A percentile compares a stretch with the other conserved stretches of the same genome.
Conservation (phyloP, 1,140 invertebrate genomes). For the Drosophila pruinosa region DNA sequence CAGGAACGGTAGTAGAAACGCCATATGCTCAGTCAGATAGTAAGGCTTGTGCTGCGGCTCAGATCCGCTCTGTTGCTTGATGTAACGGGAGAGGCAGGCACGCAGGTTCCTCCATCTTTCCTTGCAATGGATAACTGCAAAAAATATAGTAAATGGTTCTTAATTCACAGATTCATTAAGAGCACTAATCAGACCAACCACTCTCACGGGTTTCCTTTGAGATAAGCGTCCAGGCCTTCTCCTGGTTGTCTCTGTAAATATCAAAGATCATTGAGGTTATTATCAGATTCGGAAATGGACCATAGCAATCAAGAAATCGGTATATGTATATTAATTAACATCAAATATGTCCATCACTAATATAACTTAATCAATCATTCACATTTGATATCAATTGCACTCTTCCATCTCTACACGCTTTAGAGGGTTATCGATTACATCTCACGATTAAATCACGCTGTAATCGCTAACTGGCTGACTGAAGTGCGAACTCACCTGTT, state of each 20-base stretch:
- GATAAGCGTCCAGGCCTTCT: slow-evolving; percentile 78
- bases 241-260: slow-evolving; percentile 70
- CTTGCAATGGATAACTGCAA: slow-evolving; percentile 80
- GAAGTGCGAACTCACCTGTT: slow-evolving; percentile 63
- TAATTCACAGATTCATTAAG: not conserved
- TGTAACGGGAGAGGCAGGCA: slow-evolving; percentile 78
- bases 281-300: not conserved
- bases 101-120: slow-evolving; percentile 81
- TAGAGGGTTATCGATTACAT: not conserved
- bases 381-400: not conserved
- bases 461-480: not conserved
- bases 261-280: not conserved
- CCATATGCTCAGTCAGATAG: slow-evolving; percentile 81
- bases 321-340: not conserved
- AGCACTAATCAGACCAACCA: slow-evolving; percentile 43
- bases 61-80: slow-evolving; percentile 73
- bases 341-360: too few relatives aligned
- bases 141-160: not conserved
- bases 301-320: too few relatives aligned
- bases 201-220: slow-evolving; percentile 82
- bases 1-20: slow-evolving; percentile 78
- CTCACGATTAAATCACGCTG: not conserved
- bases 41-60: slow-evolving; percentile 81
- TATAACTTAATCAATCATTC: too few relatives aligned
- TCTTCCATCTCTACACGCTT: not conserved